Conservation (phyloP, 2,797 vertebrate genomes). For the Sebastes vulpes region DNA sequence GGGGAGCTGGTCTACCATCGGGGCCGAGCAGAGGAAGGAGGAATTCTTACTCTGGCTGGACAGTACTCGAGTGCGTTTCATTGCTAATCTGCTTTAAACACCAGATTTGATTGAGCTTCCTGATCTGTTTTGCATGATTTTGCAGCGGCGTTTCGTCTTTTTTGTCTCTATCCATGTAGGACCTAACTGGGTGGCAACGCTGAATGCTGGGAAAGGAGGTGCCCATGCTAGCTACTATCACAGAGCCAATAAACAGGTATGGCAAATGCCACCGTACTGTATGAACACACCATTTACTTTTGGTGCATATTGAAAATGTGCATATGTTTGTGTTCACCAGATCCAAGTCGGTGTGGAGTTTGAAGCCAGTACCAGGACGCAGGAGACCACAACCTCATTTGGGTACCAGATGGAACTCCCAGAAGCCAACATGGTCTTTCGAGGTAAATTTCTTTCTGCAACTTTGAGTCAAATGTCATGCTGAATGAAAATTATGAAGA, state of each 20-base stretch:
- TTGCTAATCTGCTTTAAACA: neutral
- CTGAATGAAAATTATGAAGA: neutral
- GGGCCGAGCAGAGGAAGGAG: slow-evolving; percentile 93
- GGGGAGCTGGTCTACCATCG: slow-evolving; percentile 96
- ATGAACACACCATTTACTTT: neutral
- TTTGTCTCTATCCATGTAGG: slow-evolving; percentile 76
- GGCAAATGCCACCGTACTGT: neutral
- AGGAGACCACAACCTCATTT: slow-evolving; percentile 95
- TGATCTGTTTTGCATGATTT: neutral
- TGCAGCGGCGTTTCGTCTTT: neutral
- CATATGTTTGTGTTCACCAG: slow-evolving; percentile 69
- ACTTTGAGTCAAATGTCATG: neutral
- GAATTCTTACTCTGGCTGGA: slow-evolving; percentile 94
- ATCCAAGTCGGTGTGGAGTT: slow-evolving; percentile 97
- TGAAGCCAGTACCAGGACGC: slow-evolving; percentile 95
- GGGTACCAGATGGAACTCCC: slow-evolving; percentile 95
- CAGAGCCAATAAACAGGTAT: slow-evolving; percentile 93
- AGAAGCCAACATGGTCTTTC: slow-evolving; percentile 93
- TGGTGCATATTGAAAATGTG: neutral
- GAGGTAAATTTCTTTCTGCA: slow-evolving; percentile 81
- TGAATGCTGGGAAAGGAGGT: slow-evolving; percentile 95
- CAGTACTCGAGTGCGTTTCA: slow-evolving; percentile 90
- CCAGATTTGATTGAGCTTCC: neutral
- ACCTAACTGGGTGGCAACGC: slow-evolving; percentile 92
- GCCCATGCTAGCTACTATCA: slow-evolving; percentile 98